Base-by-base conservation (phyloP, 37 sponge, comb jelly and placozoan genomes). In the Lycopodina hypogea region DNA sequence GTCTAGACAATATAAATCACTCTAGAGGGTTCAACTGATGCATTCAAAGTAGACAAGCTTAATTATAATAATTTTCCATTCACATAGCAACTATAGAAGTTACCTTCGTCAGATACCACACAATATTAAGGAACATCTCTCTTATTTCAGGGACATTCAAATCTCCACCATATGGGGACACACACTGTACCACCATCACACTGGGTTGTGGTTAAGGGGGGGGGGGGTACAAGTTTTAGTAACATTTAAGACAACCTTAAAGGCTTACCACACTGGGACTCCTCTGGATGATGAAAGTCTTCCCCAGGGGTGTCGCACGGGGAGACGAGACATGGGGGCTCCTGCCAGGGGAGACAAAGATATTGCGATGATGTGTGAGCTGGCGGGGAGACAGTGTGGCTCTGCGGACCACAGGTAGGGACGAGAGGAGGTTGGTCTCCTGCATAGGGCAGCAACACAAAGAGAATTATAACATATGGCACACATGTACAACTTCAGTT, bases 271-370 rank as follows among this genome's bases (percentile, higher is more conserved):
- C 41, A 33, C 56, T 59, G 14, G 87, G 81, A 39, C 87, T 87
- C 87, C 68, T 79, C 30, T 77, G 71, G 14, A 87, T 69, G 68
- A 87, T 56, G 68, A 52, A 87, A 0, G 78, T 39, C 30, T 65
- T 65, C 4, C 66, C 66, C 3, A 65, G 18, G 32, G 56, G 39
- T 62, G 80, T 87, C 0, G 87, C 87, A 37, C 68, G 78, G 12
- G 85, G 85, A 41, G 85, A 84, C 51, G 32, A 29, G 18, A 45
- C 9, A 9, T 45, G 4, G 48, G 48, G 9, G 48, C 8, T 12
- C 64, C 82, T 90, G 50, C 74, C 76, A 38, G 91, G 91, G 0
- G 91, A 90, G 11, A 90, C 82, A 79, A 83, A 90, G 51, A 90
- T 90, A 37, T 86, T 61, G 62, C 83, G 87, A 36, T 83, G 45